Conservation (phyloP, 64 coral and sea anemone genomes). For the Exaiptasia diaphana region DNA sequence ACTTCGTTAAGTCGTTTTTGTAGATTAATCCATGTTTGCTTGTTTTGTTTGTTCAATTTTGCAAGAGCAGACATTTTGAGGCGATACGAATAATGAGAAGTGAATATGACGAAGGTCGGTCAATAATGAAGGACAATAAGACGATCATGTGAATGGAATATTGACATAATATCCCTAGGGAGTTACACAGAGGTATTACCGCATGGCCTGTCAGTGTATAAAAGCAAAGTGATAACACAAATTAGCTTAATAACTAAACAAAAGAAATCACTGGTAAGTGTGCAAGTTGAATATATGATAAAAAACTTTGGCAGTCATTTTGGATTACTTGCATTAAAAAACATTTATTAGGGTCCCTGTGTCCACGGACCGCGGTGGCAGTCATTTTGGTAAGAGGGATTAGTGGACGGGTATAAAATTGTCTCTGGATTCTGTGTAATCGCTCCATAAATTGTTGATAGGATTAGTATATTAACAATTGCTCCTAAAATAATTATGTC, state of each 20-base stretch:
- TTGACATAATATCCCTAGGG: too few species aligned
- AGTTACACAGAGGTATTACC: background rate
- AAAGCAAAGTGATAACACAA: background rate
- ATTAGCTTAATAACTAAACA: background rate
- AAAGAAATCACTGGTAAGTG: background rate
- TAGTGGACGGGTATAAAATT: background rate
- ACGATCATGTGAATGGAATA: background rate
- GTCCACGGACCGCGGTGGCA: background rate
- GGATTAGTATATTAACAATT: too few species aligned
- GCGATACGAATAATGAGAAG: background rate
- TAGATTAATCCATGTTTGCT: constrained; percentile 30
- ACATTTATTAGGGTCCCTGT: background rate
- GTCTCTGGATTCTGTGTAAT: too few species aligned
- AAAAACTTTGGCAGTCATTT: too few species aligned
- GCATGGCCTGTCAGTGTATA: background rate
- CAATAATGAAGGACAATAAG: background rate
- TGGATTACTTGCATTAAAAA: too few species aligned
- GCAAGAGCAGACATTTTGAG: constrained; percentile 24
- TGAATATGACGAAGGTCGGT: background rate
- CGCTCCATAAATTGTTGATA: too few species aligned
- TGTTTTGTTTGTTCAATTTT: constrained; percentile 41
- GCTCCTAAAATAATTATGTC: too few species aligned
- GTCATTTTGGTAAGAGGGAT: background rate
- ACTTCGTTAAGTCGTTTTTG: background rate
- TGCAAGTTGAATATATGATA: background rate